Evolutionary conservation across 2,113 vertebrate species (phyloP), one percentile per base, ranked within the genome.

Genomic region (Prionailurus bengalensis): DNA sequence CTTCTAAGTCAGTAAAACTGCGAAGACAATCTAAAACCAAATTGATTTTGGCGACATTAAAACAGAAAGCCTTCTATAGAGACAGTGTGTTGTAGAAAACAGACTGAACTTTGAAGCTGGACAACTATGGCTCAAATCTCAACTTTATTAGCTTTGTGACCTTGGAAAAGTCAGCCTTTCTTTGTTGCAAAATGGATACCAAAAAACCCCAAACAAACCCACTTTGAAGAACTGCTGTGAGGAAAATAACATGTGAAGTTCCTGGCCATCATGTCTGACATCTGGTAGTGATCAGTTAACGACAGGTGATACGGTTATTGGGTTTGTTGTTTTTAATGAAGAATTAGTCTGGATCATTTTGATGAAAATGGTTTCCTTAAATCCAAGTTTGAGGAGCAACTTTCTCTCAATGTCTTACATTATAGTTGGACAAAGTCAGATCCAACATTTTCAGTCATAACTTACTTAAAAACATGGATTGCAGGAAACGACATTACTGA

Each of bases 1-100:
- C 99, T 97, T 99, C 99, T 95, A 99, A 99, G 98, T 99, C 99
- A 68, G 99, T 99, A 98, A 99, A 99, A 98, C 99, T 99, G 95
- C 98, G 99, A 96, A 99, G 99, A 98, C 99, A 99, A 97, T 99
- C 99, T 99, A 74, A 61, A 97, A 97, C 70, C 84, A 76, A 97
- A 74, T 19, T 17, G 90, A 83, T 93, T 45, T 39, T 2, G 90
- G 5, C 95, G 25, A 92, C 42, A 66, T 95, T 97, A 33, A n/a
- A 33, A 42, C 11, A 10, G 17, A n/a, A 36, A 13, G 15, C 27
- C n/a, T 91, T 95, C 86, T 29, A 76, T 0, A 91, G 16, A 85
- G 31, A 4, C 27, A 11, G 5, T 16, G n/a, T 48, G 29, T 31
- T 31, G 1, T 29, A 58, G 78, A 42, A 39, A 53, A 86, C 33